Percentiles rank a stretch among this genome's conserved stretches.
phyloP scores from a whole-genome alignment of 1,140 invertebrate species.

The Zaprionus davidi region DNA sequence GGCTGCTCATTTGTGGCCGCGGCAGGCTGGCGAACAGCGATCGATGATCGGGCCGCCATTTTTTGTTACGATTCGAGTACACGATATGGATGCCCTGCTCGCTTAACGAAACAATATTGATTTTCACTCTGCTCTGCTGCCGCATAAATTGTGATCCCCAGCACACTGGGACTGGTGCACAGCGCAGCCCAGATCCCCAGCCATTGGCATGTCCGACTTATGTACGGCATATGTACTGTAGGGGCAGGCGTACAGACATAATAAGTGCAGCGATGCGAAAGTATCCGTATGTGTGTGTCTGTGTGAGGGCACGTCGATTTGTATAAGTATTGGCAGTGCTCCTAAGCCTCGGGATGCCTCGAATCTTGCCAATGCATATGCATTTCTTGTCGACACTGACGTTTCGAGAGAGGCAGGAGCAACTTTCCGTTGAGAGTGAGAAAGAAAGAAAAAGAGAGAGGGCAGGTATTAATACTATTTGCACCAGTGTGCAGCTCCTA shows the following conservation, averaged over 20 bases:
- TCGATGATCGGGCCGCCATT: conserved; percentile 77
- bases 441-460: background rate
- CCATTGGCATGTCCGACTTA: conserved; percentile 35
- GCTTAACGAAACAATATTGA: conserved; percentile 74
- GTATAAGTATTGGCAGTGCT: background rate
- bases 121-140: conserved; percentile 67
- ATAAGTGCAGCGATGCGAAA: background rate
- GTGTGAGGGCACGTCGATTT: background rate
- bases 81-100: conserved; percentile 71
- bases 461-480: conserved; percentile 8
- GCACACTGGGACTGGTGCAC: conserved; percentile 46
- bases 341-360: background rate
- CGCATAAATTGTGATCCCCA: conserved; percentile 71
- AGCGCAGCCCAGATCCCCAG: conserved; percentile 1
- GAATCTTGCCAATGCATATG: conserved; percentile 4
- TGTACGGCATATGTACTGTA: conserved; percentile 28
- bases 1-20: conserved; percentile 58
- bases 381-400: background rate
- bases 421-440: conserved; percentile 47
- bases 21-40: conserved; percentile 50
- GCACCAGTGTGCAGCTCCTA: conserved; percentile 7
- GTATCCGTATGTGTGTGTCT: background rate
- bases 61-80: conserved; percentile 69
- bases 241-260: conserved; percentile 5
- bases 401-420: conserved; percentile 16